phyloP scores from a whole-genome alignment of 1,140 invertebrate genomes.

The Colletes latitarsis region DNA sequence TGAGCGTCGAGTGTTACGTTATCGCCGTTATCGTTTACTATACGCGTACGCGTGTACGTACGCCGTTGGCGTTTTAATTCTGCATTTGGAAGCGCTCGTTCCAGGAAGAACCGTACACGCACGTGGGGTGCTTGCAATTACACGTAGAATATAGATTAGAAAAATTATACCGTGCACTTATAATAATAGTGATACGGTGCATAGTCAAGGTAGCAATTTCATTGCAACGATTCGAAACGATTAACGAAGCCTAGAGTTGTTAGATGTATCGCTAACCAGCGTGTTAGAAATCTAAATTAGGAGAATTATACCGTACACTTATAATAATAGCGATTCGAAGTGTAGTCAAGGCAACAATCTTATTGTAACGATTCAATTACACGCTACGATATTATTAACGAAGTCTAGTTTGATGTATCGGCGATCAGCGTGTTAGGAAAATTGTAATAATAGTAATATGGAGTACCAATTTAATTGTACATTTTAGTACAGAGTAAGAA shows the following conservation, averaged over 20 bases:
- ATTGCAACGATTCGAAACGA: neutral
- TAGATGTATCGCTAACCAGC: too few relatives aligned
- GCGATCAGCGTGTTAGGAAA: too few relatives aligned
- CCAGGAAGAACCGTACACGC: neutral
- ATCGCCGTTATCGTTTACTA: slow-evolving; percentile 57
- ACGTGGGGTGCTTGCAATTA: too few relatives aligned
- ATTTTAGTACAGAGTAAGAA: too few relatives aligned
- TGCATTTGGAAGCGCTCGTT: neutral
- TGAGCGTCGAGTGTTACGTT: slow-evolving; percentile 57
- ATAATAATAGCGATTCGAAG: neutral
- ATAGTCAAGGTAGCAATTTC: neutral
- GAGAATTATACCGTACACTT: neutral
- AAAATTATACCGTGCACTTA: neutral
- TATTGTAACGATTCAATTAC: neutral
- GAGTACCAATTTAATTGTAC: too few relatives aligned
- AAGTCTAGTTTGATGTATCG: too few relatives aligned
- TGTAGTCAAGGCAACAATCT: neutral
- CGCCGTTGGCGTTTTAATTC: slow-evolving; percentile 10
- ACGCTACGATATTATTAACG: too few relatives aligned
- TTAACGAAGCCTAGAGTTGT: too few relatives aligned
- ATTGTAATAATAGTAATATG: neutral
- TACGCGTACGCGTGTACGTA: neutral
- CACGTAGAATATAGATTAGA: neutral
- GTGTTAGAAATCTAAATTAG: neutral
- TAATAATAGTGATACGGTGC: neutral